Evolutionary conservation across 2,888 invertebrate genomes (phyloP).

Genomic region (Mesorhabditis belari): DNA sequence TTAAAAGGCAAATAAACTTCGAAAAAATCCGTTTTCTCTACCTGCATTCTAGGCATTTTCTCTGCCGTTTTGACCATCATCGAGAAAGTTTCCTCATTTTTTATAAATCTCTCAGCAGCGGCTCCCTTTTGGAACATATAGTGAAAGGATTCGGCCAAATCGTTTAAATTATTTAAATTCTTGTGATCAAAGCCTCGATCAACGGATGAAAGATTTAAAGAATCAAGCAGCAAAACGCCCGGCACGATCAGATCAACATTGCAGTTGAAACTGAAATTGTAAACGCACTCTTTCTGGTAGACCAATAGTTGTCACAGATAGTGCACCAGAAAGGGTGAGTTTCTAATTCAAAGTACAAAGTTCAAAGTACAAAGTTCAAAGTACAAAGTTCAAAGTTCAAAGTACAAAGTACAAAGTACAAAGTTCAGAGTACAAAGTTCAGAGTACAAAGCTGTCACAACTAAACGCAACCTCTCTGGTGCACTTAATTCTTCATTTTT

Average conservation of each 20-base stretch:
- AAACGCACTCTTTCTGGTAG: too few species aligned
- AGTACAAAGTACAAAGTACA: too few species aligned
- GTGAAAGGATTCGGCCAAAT: constrained; percentile 55
- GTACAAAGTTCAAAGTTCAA: too few species aligned
- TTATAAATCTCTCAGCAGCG: constrained; percentile 55
- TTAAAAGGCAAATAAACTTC: too few species aligned
- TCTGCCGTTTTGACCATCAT: constrained; percentile 32
- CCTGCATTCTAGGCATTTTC: constrained; percentile 33
- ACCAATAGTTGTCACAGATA: not conserved
- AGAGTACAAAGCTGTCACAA: not conserved
- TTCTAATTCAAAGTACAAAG: too few species aligned
- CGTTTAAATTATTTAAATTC: constrained; percentile 30
- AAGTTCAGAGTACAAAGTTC: not conserved
- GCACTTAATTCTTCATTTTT: too few species aligned
- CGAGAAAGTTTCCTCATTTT: constrained; percentile 39
- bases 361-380: too few species aligned
- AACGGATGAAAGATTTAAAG: constrained; percentile 50
- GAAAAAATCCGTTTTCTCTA: too few species aligned
- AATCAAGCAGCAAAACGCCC: constrained; percentile 53
- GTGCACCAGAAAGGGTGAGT: too few species aligned
- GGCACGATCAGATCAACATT: constrained; percentile 57
- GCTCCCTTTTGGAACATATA: constrained; percentile 55
- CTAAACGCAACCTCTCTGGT: not conserved
- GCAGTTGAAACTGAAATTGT: constrained; percentile 53
- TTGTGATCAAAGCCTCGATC: constrained; percentile 25